Percentiles rank a stretch among this genome's conserved stretches.
Conservation (phyloP, 2,888 invertebrate genomes). For the Pediacus dermestoides region DNA sequence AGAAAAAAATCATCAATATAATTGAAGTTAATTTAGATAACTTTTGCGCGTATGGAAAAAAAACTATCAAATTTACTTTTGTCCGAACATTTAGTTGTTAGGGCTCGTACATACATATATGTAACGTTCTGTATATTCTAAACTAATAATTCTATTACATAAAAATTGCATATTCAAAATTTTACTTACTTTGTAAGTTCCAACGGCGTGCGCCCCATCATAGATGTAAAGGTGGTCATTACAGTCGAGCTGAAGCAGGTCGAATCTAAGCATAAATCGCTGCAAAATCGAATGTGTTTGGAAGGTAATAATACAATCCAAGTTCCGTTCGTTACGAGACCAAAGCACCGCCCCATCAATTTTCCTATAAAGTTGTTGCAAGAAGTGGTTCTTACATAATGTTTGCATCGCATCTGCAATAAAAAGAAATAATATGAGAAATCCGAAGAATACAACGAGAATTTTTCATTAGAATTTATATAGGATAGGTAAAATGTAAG, state of each 20-base stretch:
- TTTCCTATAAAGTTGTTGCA: conserved; percentile 84
- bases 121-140: too few relatives aligned
- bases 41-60: too few relatives aligned
- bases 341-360: conserved; percentile 87
- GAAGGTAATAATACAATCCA: conserved; percentile 90
- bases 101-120: too few relatives aligned
- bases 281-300: conserved; percentile 93
- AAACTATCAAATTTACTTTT: too few relatives aligned
- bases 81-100: too few relatives aligned
- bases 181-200: conserved; percentile 79
- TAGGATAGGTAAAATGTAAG: too few relatives aligned
- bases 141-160: too few relatives aligned
- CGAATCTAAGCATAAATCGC: conserved; percentile 91
- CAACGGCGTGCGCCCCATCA: conserved; percentile 88
- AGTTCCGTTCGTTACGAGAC: conserved; percentile 85
- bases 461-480: conserved; percentile 6
- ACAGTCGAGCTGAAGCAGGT: conserved; percentile 87
- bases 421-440: conserved; percentile 27
- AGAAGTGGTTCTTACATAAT: conserved; percentile 85
- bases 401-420: conserved; percentile 83
- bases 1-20: too few relatives aligned
- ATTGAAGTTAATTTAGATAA: too few relatives aligned
- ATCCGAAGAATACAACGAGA: background rate
- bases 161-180: too few relatives aligned
- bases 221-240: conserved; percentile 91